phyloP scores from a whole-genome alignment of 2,797 vertebrate species.

The Otolemur crassicaudatus region DNA sequence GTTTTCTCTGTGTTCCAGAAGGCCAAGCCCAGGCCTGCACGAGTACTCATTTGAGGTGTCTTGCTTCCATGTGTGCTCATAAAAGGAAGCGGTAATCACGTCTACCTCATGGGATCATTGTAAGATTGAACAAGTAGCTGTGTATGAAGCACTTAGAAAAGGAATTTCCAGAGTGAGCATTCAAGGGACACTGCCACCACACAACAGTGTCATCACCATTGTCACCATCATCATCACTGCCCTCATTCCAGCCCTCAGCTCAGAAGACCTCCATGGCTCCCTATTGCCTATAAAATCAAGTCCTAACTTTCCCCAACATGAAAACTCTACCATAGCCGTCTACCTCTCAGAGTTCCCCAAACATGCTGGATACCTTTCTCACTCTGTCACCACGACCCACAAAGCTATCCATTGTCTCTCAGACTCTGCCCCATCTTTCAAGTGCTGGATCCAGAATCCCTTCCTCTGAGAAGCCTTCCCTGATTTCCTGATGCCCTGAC shows the following conservation, averaged over 20 bases:
- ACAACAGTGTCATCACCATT: fast-evolving
- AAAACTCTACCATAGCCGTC: background rate
- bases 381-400: background rate
- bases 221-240: fast-evolving
- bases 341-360: background rate
- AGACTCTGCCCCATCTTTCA: background rate
- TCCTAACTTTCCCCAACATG: background rate
- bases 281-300: background rate
- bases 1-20: background rate
- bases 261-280: background rate
- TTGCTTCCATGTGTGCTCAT: background rate
- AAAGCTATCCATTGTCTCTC: background rate
- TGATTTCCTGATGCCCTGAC: background rate
- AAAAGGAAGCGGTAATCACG: background rate
- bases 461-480: background rate
- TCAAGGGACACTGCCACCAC: fast-evolving
- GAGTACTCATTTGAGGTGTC: background rate
- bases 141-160: background rate
- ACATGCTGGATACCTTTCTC: background rate
- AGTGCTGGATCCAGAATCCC: background rate
- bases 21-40: background rate
- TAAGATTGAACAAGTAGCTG: background rate
- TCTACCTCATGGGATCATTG: background rate
- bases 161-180: background rate
- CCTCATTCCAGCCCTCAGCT: background rate